phyloP scores from a whole-genome alignment of 2,888 invertebrate genomes.

The Drosophila koepferae region DNA sequence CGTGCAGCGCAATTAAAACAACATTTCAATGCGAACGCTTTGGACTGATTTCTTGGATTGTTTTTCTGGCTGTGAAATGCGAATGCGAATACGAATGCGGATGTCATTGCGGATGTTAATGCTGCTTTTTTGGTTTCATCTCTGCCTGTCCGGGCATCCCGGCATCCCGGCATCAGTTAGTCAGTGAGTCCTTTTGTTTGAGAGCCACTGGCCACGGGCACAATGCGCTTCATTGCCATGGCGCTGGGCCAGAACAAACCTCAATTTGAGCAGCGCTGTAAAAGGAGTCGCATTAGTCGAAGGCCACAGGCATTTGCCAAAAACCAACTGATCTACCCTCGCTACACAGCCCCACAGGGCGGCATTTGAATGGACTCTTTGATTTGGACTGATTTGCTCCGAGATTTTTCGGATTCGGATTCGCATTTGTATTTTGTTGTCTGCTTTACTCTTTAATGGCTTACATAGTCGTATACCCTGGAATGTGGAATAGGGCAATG shows the following conservation, averaged over 20 bases:
- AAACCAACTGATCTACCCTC: constrained; percentile 1
- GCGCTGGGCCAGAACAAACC: constrained; percentile 44
- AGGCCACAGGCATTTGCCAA: constrained; percentile 3
- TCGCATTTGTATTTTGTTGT: background rate
- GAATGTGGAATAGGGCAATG: background rate
- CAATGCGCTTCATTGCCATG: constrained; percentile 21
- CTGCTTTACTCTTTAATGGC: background rate
- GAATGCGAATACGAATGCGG: constrained; percentile 8
- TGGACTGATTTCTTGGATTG: constrained; percentile 50
- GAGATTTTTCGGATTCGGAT: background rate
- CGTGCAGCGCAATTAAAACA: constrained; percentile 52
- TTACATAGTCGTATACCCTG: background rate
- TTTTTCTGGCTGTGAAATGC: constrained; percentile 16
- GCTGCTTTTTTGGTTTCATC: background rate
- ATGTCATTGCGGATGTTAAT: background rate
- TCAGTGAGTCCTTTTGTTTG: constrained; percentile 29
- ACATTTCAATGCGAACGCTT: constrained; percentile 33
- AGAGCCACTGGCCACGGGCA: constrained; percentile 28
- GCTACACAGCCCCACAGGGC: background rate
- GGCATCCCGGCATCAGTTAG: constrained; percentile 2
- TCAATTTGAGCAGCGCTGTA: constrained; percentile 31
- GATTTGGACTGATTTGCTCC: background rate
- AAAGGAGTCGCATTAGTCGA: constrained; percentile 10
- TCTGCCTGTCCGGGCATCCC: too few relatives aligned
- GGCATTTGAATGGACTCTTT: background rate